Evolutionary conservation across 2,888 invertebrate species (phyloP).

Genomic region (Ceriagrion tenellum): DNA sequence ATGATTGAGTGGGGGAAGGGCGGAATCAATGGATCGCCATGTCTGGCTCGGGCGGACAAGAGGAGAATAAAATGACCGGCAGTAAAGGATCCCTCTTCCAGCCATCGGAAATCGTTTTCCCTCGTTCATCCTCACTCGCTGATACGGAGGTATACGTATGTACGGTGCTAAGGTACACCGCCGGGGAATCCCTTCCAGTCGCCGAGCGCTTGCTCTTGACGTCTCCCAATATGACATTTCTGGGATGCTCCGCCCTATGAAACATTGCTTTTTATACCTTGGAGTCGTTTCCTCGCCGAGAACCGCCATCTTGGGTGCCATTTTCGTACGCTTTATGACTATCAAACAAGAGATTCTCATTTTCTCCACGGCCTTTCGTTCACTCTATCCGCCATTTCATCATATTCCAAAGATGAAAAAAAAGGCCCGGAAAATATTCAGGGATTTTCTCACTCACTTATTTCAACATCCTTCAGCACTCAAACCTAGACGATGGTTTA

Average conservation of each 20-base stretch:
- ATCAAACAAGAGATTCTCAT: neutral
- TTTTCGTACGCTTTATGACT: neutral
- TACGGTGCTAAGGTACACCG: neutral
- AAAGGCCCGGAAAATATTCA: neutral
- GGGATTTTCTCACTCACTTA: neutral
- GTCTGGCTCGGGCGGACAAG: neutral
- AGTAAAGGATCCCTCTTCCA: conserved; percentile 21
- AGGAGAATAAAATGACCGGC: neutral
- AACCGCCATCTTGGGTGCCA: neutral
- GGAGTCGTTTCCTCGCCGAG: neutral
- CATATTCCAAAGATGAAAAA: neutral
- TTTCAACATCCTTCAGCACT: neutral
- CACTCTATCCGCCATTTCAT: neutral
- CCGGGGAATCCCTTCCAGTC: neutral
- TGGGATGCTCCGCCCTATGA: neutral
- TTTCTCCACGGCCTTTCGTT: neutral
- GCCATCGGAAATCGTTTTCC: conserved; percentile 56
- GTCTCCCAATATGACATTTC: neutral
- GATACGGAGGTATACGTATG: neutral
- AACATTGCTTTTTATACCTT: neutral
- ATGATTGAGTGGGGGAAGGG: neutral
- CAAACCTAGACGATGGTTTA: too few relatives aligned
- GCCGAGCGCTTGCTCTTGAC: neutral
- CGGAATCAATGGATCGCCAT: conserved; percentile 30
- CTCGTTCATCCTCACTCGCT: neutral